These are phyloP conservation scores for Tachystola acroxantha DNA, from an alignment of 2,888 invertebrate species.

Conservation along the genomic window DNA sequence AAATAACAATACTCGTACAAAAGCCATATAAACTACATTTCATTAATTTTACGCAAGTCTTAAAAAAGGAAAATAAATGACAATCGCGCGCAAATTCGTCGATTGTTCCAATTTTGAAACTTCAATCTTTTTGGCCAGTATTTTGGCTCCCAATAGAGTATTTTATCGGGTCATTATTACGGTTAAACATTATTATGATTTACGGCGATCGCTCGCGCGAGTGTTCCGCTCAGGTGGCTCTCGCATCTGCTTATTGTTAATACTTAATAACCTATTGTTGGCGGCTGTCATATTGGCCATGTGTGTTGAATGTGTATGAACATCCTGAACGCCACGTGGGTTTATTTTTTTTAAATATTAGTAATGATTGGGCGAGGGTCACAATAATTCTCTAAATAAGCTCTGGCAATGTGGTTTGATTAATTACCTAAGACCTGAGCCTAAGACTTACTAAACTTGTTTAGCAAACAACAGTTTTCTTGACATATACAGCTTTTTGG, in stretches of 20 bases:
- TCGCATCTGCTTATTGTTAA: slow-evolving; percentile 66
- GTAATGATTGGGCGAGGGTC: no score
- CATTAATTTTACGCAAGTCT: no score
- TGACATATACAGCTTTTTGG: no score
- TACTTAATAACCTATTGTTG: slow-evolving; percentile 68
- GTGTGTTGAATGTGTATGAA: slow-evolving; percentile 7
- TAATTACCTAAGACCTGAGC: no score
- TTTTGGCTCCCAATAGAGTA: slow-evolving; percentile 21
- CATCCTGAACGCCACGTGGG: not conserved
- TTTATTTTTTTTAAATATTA: not conserved
- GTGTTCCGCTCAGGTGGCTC: slow-evolving; percentile 61
- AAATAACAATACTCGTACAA: no score
- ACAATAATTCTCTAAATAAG: no score
- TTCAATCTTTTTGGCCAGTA: slow-evolving; percentile 16
- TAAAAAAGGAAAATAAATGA: not conserved
- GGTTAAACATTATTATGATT: slow-evolving; percentile 50
- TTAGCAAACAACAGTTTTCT: no score
- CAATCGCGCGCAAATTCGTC: slow-evolving; percentile 5
- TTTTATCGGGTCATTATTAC: slow-evolving; percentile 36
- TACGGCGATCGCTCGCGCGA: slow-evolving; percentile 30
- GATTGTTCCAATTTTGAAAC: slow-evolving; percentile 5
- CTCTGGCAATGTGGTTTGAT: no score
- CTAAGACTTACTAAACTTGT: no score
- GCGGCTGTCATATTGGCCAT: slow-evolving; percentile 18
- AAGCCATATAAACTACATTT: no score